Evolutionary conservation across 2,888 invertebrate genomes (phyloP), one percentile per base, ranked within the genome.

Genomic region (Dione vanillae): DNA sequence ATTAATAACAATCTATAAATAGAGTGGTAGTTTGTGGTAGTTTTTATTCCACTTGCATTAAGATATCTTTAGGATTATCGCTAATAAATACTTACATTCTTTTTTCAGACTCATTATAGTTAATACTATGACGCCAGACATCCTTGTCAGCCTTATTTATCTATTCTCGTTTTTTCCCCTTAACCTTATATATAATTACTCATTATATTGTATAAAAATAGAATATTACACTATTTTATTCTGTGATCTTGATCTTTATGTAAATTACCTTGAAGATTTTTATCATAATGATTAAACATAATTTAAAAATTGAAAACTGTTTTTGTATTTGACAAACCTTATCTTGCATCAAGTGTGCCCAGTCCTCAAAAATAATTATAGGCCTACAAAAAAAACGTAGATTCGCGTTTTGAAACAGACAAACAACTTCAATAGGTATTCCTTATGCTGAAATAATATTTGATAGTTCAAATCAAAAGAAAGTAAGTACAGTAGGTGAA

Each of bases 71-170:
- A 43, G 59, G 10, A 59, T n/a, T 59, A 59, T 43, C 20, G 27
- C 43, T 43, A 41, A 20, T n/a, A 59, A 61, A 61, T 56, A 40
- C 27, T 40, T 56, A 45, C 35, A 61, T 61, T 61, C 27, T 61
- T 61, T 19, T 45, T 43, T 10, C 19, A 19, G 9, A 8, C 47
- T 40, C 37, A 49, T 51, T 64, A 51, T 14, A 37, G 49, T 37
- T 40, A 64, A 20, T 64, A 51, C 49, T 19, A 19, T 64, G 40
- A 64, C 49, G 64, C 37, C 40, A 49, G 51, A 64, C 47, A 64
- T 64, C 49, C 64, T 64, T 64, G 64, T 64, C 64, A 49, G 37
- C 64, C 64, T 40, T 64, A 64, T 40, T 49, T 64, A 64, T 64
- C 64, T 64, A 49, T 64, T 9, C 49, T 64, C 40, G 37, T 61